Evolutionary conservation across 2,888 invertebrate species (phyloP).

Genomic region (Kuschelorhynchus macadamiae): DNA sequence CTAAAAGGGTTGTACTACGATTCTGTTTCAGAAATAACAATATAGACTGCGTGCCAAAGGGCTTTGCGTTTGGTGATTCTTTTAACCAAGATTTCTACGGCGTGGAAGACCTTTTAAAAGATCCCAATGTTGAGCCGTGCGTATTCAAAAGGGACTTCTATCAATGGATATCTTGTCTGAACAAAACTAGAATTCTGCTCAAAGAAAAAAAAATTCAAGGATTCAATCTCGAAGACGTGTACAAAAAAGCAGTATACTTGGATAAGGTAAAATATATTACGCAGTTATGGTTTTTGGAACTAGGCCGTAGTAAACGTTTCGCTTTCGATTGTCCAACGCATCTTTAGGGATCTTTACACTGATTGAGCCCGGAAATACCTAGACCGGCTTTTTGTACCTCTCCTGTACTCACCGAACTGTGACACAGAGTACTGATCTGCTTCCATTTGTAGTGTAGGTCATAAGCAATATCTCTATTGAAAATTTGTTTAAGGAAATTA

Average conservation of each 20-base stretch:
- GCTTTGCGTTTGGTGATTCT: slow-evolving; percentile 70
- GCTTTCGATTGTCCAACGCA: background rate
- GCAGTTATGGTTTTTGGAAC: too few species aligned
- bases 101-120: slow-evolving; percentile 68
- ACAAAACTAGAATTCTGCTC: slow-evolving; percentile 47
- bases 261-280: slow-evolving; percentile 59
- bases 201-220: slow-evolving; percentile 48
- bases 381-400: too few species aligned
- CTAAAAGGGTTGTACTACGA: too few species aligned
- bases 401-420: too few species aligned
- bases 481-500: too few species aligned
- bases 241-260: slow-evolving; percentile 57
- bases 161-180: slow-evolving; percentile 65
- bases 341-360: too few species aligned
- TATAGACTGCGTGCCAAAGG: slow-evolving; percentile 68
- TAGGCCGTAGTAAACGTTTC: background rate
- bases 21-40: slow-evolving; percentile 69
- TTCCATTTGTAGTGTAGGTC: too few species aligned
- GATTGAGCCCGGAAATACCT: too few species aligned
- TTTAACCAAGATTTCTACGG: slow-evolving; percentile 66
- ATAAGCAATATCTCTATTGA: too few species aligned
- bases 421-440: too few species aligned
- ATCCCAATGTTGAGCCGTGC: slow-evolving; percentile 57
- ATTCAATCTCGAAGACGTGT: slow-evolving; percentile 59
- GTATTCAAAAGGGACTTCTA: slow-evolving; percentile 66